phyloP scores from a whole-genome alignment of 2,888 invertebrate species.

The Drosophila multiciliata region DNA sequence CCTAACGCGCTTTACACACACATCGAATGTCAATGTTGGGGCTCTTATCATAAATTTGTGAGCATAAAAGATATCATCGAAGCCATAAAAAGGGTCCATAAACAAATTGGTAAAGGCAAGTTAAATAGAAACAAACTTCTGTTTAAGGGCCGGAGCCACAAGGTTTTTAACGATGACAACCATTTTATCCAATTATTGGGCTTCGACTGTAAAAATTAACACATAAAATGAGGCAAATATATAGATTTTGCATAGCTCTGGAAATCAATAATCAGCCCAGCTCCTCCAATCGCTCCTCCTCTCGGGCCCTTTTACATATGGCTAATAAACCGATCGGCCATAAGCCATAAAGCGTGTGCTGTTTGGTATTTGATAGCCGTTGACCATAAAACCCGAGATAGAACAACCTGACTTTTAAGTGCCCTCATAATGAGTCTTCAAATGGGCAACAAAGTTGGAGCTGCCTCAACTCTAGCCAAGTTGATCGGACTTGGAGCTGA shows the following conservation, averaged over 20 bases:
- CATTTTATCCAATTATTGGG: conserved; percentile 63
- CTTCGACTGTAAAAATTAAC: conserved; percentile 49
- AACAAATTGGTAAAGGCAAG: conserved; percentile 46
- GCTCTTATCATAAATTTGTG: conserved; percentile 41
- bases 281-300: conserved; percentile 26
- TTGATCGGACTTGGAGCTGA: neutral
- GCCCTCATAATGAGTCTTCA: conserved; percentile 67
- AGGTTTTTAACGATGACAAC: conserved; percentile 50
- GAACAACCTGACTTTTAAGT: conserved; percentile 56
- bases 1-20: conserved; percentile 15
- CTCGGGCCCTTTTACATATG: conserved; percentile 16
- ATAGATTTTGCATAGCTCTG: conserved; percentile 35
- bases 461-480: neutral
- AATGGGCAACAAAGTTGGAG: conserved; percentile 73
- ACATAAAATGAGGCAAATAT: conserved; percentile 38
- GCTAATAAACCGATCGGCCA: conserved; percentile 56
- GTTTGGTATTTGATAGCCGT: conserved; percentile 66
- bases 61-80: conserved; percentile 36
- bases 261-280: conserved; percentile 55
- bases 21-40: neutral
- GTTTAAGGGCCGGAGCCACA: conserved; percentile 50
- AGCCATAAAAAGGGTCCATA: conserved; percentile 44
- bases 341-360: conserved; percentile 71
- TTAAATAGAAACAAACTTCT: conserved; percentile 51
- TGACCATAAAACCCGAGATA: conserved; percentile 63